These are phyloP conservation scores for Solea solea DNA, from an alignment of 2,113 vertebrate genomes.

Conservation along the genomic window DNA sequence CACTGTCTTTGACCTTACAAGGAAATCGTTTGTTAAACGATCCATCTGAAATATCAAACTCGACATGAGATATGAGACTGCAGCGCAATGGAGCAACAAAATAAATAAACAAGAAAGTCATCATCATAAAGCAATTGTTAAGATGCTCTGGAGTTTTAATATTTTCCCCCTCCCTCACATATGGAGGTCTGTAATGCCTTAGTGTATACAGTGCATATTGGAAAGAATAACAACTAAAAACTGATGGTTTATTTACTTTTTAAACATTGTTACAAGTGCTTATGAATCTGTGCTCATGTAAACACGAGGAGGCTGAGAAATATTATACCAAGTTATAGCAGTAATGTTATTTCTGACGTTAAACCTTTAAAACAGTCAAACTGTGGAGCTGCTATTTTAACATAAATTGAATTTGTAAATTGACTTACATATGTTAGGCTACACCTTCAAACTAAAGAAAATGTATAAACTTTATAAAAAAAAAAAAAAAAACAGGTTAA, in stretches of 20 bases:
- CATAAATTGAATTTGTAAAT: neutral
- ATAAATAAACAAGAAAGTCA: slow-evolving; percentile 53
- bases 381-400: neutral
- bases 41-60: slow-evolving; percentile 59
- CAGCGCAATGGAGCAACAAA: slow-evolving; percentile 41
- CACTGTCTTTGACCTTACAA: slow-evolving; percentile 58
- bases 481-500: neutral
- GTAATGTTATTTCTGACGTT: neutral
- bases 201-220: slow-evolving; percentile 2
- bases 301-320: slow-evolving; percentile 6
- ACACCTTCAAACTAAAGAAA: neutral
- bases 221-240: slow-evolving; percentile 6
- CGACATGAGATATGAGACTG: slow-evolving; percentile 35
- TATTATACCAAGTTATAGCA: neutral
- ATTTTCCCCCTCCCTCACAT: slow-evolving; percentile 24
- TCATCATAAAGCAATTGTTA: slow-evolving; percentile 49
- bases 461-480: neutral
- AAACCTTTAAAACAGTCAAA: neutral
- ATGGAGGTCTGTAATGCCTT: slow-evolving; percentile 9
- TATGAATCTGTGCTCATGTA: slow-evolving; percentile 16
- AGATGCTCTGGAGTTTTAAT: slow-evolving; percentile 45
- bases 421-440: neutral
- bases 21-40: slow-evolving; percentile 60
- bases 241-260: slow-evolving; percentile 42
- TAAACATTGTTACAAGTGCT: slow-evolving; percentile 27